Evolutionary conservation across 2,888 invertebrate genomes (phyloP), one percentile per base, ranked within the genome.

Genomic region (Drosophila helvetica): DNA sequence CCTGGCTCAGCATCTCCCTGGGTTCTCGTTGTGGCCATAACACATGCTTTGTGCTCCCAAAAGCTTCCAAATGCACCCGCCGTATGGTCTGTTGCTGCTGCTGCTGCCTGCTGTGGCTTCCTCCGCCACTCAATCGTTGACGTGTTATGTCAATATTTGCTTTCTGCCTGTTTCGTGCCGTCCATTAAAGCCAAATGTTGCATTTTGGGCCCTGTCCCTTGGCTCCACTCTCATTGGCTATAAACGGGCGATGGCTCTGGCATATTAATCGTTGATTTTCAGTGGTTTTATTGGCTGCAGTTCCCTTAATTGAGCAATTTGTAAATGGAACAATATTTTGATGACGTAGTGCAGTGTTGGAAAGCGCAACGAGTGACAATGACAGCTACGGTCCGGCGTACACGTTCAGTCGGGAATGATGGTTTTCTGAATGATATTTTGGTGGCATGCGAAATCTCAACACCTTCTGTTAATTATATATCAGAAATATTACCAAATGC

Each of bases 111-210:
- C 50, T 55, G 42, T 47, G 22, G 47, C 45, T 52, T 22, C 45
- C 56, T 71, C 38, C 48, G 51, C 53, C 71, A 7, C 62, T 75
- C 78, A 80, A 75, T 43, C 64, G 88, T 88, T 75, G 88, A 83
- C 83, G 83, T 83, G 83, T 83, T 83, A 86, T 83, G 82, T 86
- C 86, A 88, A 83, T 74, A 50, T 80, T 80, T 78, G 81, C 54
- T 75, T 69, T 30, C 59, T 48, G 25, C 17, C 38, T 43, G 10
- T 54, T 50, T 30, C 45, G 48, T 47, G 47, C 7, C n/a, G 33
- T 33, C 43, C 46, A n/a, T 50, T 50, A 3, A 54, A 2, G 38
- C 42, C 17, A 54, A 42, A 45, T 52, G 15, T 68, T 63, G 57
- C 74, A 80, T 75, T 73, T 70, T 62, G 54, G 19, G 17, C 15